Evolutionary conservation across 2,113 vertebrate genomes (phyloP).

Genomic region (Antennarius striatus): DNA sequence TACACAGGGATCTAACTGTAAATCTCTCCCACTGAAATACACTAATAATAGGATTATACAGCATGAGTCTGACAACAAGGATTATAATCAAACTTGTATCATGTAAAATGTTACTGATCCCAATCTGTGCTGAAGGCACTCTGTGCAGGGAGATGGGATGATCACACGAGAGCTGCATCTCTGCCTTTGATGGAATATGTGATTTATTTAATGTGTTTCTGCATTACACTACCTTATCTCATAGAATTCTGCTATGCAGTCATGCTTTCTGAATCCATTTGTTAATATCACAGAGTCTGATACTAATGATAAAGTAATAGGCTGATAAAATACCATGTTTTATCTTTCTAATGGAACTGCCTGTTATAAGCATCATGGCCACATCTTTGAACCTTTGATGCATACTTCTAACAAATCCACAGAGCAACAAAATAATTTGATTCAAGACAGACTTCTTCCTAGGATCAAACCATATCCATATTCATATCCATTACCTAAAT

Average conservation of each 20-base stretch:
- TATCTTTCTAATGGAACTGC: constrained; percentile 34
- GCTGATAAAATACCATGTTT: constrained; percentile 28
- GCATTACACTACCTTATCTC: constrained; percentile 27
- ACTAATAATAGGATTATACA: constrained; percentile 69
- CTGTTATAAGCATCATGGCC: constrained; percentile 23
- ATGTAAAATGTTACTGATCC: constrained; percentile 55
- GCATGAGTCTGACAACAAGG: constrained; percentile 52
- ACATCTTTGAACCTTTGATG: neutral
- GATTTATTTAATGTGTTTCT: constrained; percentile 28
- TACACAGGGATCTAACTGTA: constrained; percentile 53
- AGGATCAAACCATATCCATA: constrained; percentile 21
- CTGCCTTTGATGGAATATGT: constrained; percentile 30
- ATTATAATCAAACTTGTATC: constrained; percentile 59
- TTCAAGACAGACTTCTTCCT: constrained; percentile 7
- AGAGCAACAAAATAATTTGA: constrained; percentile 2
- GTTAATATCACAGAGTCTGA: constrained; percentile 38
- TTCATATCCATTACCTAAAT: constrained; percentile 8
- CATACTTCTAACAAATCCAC: constrained; percentile 1
- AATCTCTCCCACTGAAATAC: constrained; percentile 64
- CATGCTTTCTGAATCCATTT: constrained; percentile 28
- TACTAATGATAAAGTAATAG: constrained; percentile 32
- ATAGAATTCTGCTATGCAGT: constrained; percentile 26
- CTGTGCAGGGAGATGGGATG: neutral
- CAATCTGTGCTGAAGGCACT: constrained; percentile 38
- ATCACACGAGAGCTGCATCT: constrained; percentile 29